phyloP scores from a whole-genome alignment of 2,888 invertebrate genomes.

The Phengaris arion region DNA sequence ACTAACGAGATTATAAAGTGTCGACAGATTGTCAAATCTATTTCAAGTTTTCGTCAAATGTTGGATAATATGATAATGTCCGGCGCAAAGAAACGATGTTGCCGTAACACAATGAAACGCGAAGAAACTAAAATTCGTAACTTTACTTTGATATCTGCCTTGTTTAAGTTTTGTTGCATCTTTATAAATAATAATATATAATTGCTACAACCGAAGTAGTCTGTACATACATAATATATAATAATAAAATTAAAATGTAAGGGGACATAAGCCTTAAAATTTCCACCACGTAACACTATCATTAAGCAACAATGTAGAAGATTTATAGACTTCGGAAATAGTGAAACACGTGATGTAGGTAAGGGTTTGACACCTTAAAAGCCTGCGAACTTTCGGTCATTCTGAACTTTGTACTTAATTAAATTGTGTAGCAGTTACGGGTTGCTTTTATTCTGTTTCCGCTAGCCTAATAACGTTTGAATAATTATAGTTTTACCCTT shows the following conservation, averaged over 20 bases:
- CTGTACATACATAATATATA: background rate
- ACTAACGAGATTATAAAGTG: too few species aligned
- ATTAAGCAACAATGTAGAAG: conserved; percentile 28
- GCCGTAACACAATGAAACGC: too few species aligned
- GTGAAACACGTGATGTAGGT: conserved; percentile 26
- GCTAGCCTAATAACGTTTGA: background rate
- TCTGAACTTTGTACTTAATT: conserved; percentile 16
- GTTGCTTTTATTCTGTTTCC: background rate
- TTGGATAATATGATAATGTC: too few species aligned
- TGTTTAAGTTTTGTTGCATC: too few species aligned
- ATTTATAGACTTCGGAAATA: conserved; percentile 26
- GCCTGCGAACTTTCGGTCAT: conserved; percentile 23
- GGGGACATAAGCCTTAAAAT: background rate
- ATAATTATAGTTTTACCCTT: background rate
- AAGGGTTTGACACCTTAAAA: conserved; percentile 32
- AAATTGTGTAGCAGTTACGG: conserved; percentile 23
- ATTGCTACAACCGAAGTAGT: too few species aligned
- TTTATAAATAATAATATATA: too few species aligned
- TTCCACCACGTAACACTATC: background rate
- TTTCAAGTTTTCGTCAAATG: too few species aligned
- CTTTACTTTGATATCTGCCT: too few species aligned
- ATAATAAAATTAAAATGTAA: background rate
- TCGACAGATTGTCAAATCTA: too few species aligned
- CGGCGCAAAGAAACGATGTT: too few species aligned
- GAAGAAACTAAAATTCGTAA: too few species aligned